Base-by-base conservation (phyloP, 2,113 vertebrate genomes). In the Astur gentilis region DNA sequence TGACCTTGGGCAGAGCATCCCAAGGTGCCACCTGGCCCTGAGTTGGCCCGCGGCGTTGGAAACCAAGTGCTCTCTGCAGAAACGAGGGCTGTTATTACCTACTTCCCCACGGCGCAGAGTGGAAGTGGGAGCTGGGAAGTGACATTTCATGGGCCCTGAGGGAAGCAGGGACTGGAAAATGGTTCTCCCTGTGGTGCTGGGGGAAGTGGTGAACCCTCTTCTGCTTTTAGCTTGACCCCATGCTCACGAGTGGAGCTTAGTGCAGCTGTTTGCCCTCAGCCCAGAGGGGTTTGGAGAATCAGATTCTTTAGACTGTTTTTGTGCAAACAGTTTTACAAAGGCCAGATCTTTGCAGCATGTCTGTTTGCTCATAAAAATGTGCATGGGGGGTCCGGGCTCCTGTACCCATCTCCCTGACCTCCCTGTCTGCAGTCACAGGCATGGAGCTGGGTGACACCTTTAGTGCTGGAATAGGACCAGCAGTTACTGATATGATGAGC, bases 1-100 rank as follows among this genome's bases (percentile, higher is more conserved):
- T 84, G 36, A 45, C 36, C 40, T 44, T 15, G 40, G 27, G 52
- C n/a, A 44, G 44, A 16, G 75, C 4, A 14, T n/a, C 52, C 3
- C 0, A 6, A 54, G 54, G 49, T 58, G 61, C 54, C 61, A 9
- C 38, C 32, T 52, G 42, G 5, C 0, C 6, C 67, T 5, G 73
- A 32, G 21, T 9, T 64, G 70, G 44, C 36, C 77, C 1, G 0
- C 0, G 1, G 21, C 1, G 1, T 10, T 32, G n/a, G 7, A 50
- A 50, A 50, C 8, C 64, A 26, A 38, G 26, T 10, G 31, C 8
- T 47, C 34, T 19, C 61, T 38, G 49, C 72, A 66, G 26, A 49
- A 55, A 58, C 6, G 11, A 4, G 22, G 17, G 57, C 78, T 65
- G 12, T 27, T 32, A 2, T 27, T 49, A 26, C 32, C 58, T 25